Base-by-base conservation (phyloP, 1,140 invertebrate species). In the Globodera ellingtonae region DNA sequence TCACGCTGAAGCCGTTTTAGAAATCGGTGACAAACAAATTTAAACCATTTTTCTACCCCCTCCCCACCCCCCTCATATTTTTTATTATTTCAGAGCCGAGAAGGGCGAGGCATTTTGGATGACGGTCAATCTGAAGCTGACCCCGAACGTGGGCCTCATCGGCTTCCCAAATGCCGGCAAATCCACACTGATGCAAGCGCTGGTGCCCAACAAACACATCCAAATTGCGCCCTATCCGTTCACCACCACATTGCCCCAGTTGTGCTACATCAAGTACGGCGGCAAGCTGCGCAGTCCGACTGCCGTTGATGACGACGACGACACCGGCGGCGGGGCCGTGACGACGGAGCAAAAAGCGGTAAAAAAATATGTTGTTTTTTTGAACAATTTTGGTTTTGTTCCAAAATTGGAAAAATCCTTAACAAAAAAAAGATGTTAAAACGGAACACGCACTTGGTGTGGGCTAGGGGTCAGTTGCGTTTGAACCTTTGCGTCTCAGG, bases 161-260 rank as follows among this genome's bases (percentile, higher is more conserved):
- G 87, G 87, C n/a, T 86, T 88, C 65, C 87, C 87, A 44, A 88
- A 88, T 80, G 87, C 87, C 66, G 87, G 87, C 52, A 88, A 88
- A 78, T 89, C 88, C 5, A 88, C 87, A 10, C 79, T 88, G 48
- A 35, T 88, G n/a, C 82, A 89, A 52, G 86, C 87, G 7, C 73
- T 88, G 21, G 81, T 86, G 8, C 87, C 87, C 44, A 79, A 83
- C 67, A 87, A 84, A 65, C 72, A 62, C 24, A 78, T 88, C n/a
- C 83, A 87, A 84, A 89, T 88, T 52, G 87, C 87, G 10, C 44
- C 56, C 52, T 88, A 88, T 75, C 82, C 87, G n/a, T 88, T 88
- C 75, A 88, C 87, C 44, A 88, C 87, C n/a, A 52, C 67, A 13
- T 50, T 80, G 46, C 86, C 86, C 9, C 86, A 87, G 83, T 56